Evolutionary conservation across 2,113 vertebrate species (phyloP).

Genomic region (Ceyx melanurus): DNA sequence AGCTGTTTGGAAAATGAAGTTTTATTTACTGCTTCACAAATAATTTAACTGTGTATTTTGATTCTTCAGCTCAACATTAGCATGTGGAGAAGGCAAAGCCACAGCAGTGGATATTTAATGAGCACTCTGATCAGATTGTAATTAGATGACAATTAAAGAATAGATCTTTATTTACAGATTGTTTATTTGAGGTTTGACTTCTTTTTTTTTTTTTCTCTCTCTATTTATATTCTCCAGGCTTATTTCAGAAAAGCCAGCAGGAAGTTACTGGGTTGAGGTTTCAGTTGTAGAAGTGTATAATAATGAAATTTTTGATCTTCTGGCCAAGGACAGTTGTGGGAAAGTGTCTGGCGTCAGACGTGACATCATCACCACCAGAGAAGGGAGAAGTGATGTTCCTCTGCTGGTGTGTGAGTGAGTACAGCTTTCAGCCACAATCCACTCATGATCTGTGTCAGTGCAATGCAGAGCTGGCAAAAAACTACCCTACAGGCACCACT

Average conservation of each 20-base stretch:
- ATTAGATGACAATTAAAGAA: not conserved
- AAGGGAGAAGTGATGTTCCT: conserved; percentile 73
- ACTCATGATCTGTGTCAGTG: not conserved
- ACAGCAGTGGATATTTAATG: not conserved
- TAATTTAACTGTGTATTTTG: not conserved
- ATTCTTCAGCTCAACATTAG: not conserved
- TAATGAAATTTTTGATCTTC: conserved; percentile 85
- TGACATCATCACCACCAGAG: conserved; percentile 77
- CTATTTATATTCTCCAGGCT: conserved; percentile 70
- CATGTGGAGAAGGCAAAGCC: not conserved
- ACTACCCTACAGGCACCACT: not conserved
- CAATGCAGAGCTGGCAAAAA: not conserved
- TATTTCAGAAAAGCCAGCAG: conserved; percentile 79
- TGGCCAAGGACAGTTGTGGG: conserved; percentile 76
- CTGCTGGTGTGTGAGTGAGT: conserved; percentile 78
- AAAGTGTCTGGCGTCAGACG: conserved; percentile 50
- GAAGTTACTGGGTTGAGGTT: conserved; percentile 77
- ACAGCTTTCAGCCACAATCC: not conserved
- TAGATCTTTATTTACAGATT: not conserved
- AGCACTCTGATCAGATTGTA: not conserved
- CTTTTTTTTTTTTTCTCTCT: not conserved
- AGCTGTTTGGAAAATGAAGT: conserved; percentile 1
- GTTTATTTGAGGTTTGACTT: not conserved
- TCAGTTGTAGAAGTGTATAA: conserved; percentile 87
- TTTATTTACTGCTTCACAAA: not conserved